Percentiles rank a stretch among this genome's conserved stretches.
Conservation (phyloP, 2,888 invertebrate genomes). For the Catonia carolina region DNA sequence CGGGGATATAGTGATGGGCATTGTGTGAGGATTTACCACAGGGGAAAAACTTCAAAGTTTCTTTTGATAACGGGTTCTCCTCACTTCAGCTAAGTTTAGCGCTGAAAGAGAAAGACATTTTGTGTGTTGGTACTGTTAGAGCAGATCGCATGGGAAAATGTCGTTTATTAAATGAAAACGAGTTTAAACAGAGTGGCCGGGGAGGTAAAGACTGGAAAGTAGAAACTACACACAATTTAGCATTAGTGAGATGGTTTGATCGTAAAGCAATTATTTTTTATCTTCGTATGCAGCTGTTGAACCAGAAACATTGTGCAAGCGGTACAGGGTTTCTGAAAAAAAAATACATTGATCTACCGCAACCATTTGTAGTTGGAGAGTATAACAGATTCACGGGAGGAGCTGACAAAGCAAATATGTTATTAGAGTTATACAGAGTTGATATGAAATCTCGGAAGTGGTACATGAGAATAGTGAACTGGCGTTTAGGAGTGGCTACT, state of each 20-base stretch:
- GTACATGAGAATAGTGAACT: slow-evolving; percentile 33
- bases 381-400: slow-evolving; percentile 36
- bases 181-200: slow-evolving; percentile 30
- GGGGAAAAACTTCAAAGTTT: slow-evolving; percentile 16
- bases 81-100: slow-evolving; percentile 7
- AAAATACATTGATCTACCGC: slow-evolving; percentile 26
- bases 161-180: slow-evolving; percentile 25
- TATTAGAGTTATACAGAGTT: slow-evolving; percentile 36
- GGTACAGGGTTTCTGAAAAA: slow-evolving; percentile 29
- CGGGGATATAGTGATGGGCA: slow-evolving; percentile 27
- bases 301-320: slow-evolving; percentile 29
- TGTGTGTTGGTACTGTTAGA: slow-evolving; percentile 22
- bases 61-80: slow-evolving; percentile 15
- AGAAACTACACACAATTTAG: background rate
- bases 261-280: slow-evolving; percentile 34
- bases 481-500: slow-evolving; percentile 26
- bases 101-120: slow-evolving; percentile 30
- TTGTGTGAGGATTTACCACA: slow-evolving; percentile 16
- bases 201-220: slow-evolving; percentile 28
- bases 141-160: slow-evolving; percentile 1
- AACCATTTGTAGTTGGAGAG: slow-evolving; percentile 31
- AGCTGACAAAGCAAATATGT: slow-evolving; percentile 36
- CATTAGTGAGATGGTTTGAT: slow-evolving; percentile 31
- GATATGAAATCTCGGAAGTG: slow-evolving; percentile 31
- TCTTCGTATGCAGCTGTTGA: slow-evolving; percentile 31